Conservation (phyloP, 2,888 invertebrate genomes). For the Gisinianus flammeolus region DNA sequence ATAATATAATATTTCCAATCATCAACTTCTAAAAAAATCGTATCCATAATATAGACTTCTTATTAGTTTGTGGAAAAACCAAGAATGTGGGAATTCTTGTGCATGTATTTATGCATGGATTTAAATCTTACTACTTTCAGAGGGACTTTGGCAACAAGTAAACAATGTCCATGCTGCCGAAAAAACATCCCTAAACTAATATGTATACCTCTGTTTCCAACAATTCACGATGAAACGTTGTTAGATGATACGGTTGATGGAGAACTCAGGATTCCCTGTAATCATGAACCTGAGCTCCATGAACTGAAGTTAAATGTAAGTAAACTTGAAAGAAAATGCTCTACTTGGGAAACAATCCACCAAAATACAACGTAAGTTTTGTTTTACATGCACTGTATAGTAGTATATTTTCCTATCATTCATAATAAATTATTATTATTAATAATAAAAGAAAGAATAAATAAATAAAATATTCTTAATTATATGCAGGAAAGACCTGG, state of each 20-base stretch:
- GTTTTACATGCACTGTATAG: too few species aligned
- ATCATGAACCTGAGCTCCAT: conserved; percentile 20
- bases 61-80: not conserved
- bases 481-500: conserved; percentile 26
- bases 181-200: conserved; percentile 23
- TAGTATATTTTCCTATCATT: too few species aligned
- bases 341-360: not conserved
- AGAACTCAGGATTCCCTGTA: not conserved
- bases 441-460: too few species aligned
- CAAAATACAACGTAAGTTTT: conserved; percentile 18
- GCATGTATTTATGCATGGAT: not conserved
- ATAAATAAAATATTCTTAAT: too few species aligned
- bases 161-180: conserved; percentile 36
- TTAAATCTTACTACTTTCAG: not conserved
- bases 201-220: conserved; percentile 32
- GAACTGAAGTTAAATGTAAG: not conserved
- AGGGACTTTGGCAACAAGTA: conserved; percentile 26
- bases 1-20: too few species aligned
- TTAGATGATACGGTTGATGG: conserved; percentile 13
- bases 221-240: conserved; percentile 14
- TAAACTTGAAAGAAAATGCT: not conserved
- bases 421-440: too few species aligned
- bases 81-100: not conserved
- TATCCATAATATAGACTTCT: not conserved
- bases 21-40: too few species aligned